phyloP scores from a whole-genome alignment of 2,797 vertebrate species.

The Sebastes miniatus region DNA sequence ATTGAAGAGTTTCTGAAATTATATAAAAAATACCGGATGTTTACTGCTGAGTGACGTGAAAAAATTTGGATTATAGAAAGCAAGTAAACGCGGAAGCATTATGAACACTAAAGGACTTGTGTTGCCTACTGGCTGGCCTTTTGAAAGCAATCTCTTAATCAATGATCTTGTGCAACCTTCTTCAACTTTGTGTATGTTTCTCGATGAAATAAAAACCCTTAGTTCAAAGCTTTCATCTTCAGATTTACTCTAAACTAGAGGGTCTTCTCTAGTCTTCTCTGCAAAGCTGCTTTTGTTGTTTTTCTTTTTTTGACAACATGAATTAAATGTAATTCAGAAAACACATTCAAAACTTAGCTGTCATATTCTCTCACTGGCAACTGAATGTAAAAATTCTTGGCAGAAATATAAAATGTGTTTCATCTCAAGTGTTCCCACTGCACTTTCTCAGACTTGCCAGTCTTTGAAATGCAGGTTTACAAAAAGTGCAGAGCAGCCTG shows the following conservation, averaged over 20 bases:
- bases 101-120: neutral
- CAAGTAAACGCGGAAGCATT: neutral
- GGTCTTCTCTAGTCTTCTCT: neutral
- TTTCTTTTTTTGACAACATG: neutral
- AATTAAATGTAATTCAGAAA: neutral
- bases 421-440: neutral
- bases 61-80: neutral
- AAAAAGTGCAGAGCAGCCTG: neutral
- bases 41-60: neutral
- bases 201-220: neutral
- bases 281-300: neutral
- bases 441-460: neutral
- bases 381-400: neutral
- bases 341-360: neutral
- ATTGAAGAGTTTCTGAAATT: conserved; percentile 4
- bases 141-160: neutral
- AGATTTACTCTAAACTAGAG: neutral
- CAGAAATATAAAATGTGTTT: neutral
- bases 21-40: conserved; percentile 6
- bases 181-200: neutral
- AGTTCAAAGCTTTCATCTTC: conserved; percentile 16
- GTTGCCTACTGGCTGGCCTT: neutral
- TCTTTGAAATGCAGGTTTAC: conserved; percentile 2
- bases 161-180: neutral
- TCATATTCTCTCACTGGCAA: neutral